Percentiles rank a stretch among this genome's conserved stretches.
Evolutionary conservation across 2,797 vertebrate genomes (phyloP).

Genomic region (Xenentodon cancila): DNA sequence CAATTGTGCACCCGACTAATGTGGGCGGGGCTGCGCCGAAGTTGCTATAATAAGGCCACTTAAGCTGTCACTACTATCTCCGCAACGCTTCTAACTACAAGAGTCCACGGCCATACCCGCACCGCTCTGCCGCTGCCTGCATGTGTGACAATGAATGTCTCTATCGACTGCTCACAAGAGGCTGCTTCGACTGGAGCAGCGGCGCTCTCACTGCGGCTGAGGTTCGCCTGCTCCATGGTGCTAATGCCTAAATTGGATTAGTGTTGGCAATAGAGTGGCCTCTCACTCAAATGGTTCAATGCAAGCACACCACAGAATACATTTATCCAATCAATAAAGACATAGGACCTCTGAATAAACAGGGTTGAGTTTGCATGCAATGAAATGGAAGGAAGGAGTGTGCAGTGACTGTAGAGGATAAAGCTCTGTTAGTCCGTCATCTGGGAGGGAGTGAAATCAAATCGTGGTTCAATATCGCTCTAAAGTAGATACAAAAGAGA

Average conservation of each 20-base stretch:
- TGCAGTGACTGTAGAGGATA: constrained; percentile 2
- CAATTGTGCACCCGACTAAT: constrained; percentile 12
- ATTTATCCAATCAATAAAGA: constrained; percentile 65
- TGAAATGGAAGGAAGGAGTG: constrained; percentile 7
- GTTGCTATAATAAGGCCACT: constrained; percentile 63
- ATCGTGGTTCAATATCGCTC: constrained; percentile 7
- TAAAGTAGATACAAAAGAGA: not conserved
- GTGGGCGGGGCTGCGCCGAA: constrained; percentile 4
- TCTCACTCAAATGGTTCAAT: constrained; percentile 48
- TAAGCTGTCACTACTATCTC: constrained; percentile 57
- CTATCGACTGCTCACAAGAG: constrained; percentile 32
- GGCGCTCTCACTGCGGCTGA: constrained; percentile 46
- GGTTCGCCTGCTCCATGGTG: constrained; percentile 45
- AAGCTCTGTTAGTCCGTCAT: constrained; percentile 6
- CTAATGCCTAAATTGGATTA: constrained; percentile 83
- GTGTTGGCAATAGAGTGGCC: constrained; percentile 53
- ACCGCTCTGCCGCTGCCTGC: constrained; percentile 27
- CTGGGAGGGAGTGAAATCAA: constrained; percentile 16
- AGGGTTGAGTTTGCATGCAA: constrained; percentile 18
- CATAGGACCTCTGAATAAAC: constrained; percentile 28
- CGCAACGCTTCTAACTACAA: constrained; percentile 46
- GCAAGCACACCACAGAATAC: constrained; percentile 39
- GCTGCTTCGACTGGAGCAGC: constrained; percentile 33
- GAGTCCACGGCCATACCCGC: constrained; percentile 43
- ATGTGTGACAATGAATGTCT: constrained; percentile 25